phyloP scores from a whole-genome alignment of 2,888 invertebrate genomes.

The Polydrusus pterygomalis region DNA sequence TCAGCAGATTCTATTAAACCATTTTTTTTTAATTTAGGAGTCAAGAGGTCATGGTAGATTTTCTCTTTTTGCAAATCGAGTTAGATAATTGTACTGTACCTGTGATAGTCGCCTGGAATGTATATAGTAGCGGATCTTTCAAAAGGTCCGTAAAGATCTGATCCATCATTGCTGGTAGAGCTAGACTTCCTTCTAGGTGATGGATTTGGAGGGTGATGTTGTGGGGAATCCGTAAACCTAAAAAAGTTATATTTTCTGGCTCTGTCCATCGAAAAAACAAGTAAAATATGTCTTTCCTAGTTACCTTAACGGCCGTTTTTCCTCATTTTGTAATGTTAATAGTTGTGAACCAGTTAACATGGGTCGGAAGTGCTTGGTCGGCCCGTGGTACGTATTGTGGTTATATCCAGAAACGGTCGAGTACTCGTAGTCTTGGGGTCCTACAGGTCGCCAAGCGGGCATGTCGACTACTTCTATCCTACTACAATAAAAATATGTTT shows the following conservation, averaged over 20 bases:
- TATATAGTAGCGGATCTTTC: constrained; percentile 73
- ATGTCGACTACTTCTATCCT: constrained; percentile 68
- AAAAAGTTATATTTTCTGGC: not conserved
- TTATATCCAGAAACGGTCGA: constrained; percentile 77
- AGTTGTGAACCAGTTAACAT: constrained; percentile 76
- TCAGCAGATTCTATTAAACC: no score
- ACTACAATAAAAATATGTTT: constrained; percentile 26
- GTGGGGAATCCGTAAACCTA: constrained; percentile 84
- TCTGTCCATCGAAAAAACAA: no score
- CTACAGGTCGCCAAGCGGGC: constrained; percentile 69
- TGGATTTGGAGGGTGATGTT: constrained; percentile 76
- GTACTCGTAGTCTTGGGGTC: constrained; percentile 75
- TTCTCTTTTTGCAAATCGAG: no score
- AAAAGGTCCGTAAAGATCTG: constrained; percentile 73
- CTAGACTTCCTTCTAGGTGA: constrained; percentile 85
- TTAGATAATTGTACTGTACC: constrained; percentile 16
- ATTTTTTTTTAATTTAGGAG: no score
- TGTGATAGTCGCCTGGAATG: constrained; percentile 67
- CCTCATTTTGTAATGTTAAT: constrained; percentile 73
- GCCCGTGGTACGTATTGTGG: constrained; percentile 94
- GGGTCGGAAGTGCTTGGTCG: constrained; percentile 83
- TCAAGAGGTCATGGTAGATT: no score
- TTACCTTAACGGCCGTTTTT: constrained; percentile 76
- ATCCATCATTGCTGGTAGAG: constrained; percentile 82
- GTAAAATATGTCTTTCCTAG: no score